Percentiles rank a stretch among this genome's conserved stretches.
phyloP scores from a whole-genome alignment of 2,113 vertebrate species.

The Anas platyrhynchos region DNA sequence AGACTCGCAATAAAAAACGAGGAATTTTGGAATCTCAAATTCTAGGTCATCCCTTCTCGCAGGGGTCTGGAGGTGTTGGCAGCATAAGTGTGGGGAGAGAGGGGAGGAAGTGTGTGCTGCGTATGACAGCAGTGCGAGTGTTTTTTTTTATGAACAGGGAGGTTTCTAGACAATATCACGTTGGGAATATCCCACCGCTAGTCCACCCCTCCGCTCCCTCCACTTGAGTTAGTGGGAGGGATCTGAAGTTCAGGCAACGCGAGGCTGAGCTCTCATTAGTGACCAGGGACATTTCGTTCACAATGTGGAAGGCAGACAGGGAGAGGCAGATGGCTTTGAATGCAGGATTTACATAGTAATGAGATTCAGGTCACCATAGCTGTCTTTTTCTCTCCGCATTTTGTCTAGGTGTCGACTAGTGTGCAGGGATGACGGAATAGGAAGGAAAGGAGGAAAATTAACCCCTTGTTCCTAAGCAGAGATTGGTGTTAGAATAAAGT shows the following conservation, averaged over 20 bases:
- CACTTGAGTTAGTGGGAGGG: conserved; percentile 26
- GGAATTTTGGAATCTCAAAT: not conserved
- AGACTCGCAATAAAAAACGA: not conserved
- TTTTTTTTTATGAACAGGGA: not conserved
- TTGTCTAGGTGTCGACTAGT: conserved; percentile 52
- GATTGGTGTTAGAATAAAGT: not conserved
- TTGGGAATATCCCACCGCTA: not conserved
- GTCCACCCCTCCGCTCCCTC: not conserved
- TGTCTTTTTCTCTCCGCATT: conserved; percentile 64
- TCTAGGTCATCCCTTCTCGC: conserved; percentile 1
- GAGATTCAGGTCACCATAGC: conserved; percentile 69
- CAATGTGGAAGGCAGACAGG: conserved; percentile 48
- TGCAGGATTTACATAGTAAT: conserved; percentile 75
- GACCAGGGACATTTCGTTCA: conserved; percentile 45
- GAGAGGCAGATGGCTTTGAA: conserved; percentile 71
- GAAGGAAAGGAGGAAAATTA: conserved; percentile 43
- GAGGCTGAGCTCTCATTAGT: conserved; percentile 57
- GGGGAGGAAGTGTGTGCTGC: not conserved
- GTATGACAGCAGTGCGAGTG: not conserved
- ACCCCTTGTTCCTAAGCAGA: conserved; percentile 44
- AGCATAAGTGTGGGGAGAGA: not conserved
- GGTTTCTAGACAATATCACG: not conserved
- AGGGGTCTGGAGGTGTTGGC: conserved; percentile 10
- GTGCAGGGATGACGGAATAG: not conserved
- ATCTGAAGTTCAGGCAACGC: not conserved